Evolutionary conservation across 1,140 invertebrate species (phyloP).

Genomic region (Micrasema longulum): DNA sequence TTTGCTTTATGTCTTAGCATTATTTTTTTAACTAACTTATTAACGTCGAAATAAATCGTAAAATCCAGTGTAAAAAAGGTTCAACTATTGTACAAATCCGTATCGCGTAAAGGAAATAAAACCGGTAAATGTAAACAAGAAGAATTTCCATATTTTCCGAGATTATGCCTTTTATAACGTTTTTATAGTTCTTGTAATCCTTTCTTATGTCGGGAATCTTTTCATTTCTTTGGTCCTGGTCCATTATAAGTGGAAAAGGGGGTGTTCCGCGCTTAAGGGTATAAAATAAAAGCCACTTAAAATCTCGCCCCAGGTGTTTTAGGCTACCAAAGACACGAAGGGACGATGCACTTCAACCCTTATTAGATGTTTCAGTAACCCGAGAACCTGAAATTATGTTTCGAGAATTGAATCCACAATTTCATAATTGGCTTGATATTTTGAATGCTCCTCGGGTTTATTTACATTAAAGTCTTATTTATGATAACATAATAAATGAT

Average conservation of each 20-base stretch:
- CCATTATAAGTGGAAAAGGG: slow-evolving; percentile 6
- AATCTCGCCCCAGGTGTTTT: slow-evolving; percentile 53
- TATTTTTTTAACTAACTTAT: slow-evolving; percentile 15
- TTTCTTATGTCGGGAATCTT: slow-evolving; percentile 53
- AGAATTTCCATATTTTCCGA: slow-evolving; percentile 54
- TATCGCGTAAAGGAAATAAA: slow-evolving; percentile 49
- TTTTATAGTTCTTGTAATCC: slow-evolving; percentile 55
- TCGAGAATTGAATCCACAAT: not conserved
- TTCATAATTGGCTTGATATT: slow-evolving; percentile 10
- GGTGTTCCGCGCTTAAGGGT: slow-evolving; percentile 41
- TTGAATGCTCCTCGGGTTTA: too few species aligned
- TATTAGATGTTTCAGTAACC: slow-evolving; percentile 12
- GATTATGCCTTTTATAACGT: slow-evolving; percentile 54
- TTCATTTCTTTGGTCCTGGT: slow-evolving; percentile 47
- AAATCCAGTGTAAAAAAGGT: slow-evolving; percentile 42
- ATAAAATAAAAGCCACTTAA: slow-evolving; percentile 56
- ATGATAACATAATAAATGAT: too few species aligned
- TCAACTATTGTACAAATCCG: slow-evolving; percentile 30
- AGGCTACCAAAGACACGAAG: slow-evolving; percentile 31
- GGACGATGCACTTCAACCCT: slow-evolving; percentile 24
- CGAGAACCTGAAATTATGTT: slow-evolving; percentile 11
- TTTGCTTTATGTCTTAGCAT: slow-evolving; percentile 18
- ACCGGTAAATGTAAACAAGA: slow-evolving; percentile 42
- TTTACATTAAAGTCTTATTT: too few species aligned
- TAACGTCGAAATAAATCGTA: slow-evolving; percentile 27